These are phyloP conservation scores for Chondrilla cf. caribensis DNA, from an alignment of 37 sponge, comb jelly and placozoan genomes.

Conservation along the genomic window DNA sequence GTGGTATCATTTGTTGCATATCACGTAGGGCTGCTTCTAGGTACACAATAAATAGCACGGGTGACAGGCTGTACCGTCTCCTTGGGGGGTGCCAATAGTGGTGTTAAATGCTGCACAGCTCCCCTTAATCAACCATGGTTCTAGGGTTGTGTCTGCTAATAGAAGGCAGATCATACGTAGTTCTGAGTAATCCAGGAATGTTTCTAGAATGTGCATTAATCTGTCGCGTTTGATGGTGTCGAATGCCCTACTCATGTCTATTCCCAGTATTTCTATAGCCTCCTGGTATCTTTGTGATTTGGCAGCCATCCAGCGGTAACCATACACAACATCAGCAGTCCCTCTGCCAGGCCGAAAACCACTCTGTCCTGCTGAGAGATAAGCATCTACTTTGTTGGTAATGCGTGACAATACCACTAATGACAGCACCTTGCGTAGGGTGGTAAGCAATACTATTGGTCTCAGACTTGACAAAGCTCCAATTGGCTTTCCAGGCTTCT, in stretches of 20 bases:
- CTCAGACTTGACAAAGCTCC: slow-evolving; percentile 20
- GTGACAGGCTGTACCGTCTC: slow-evolving; percentile 29
- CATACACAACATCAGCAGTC: slow-evolving; percentile 24
- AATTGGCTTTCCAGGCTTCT: slow-evolving; percentile 13
- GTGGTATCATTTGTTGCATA: not conserved
- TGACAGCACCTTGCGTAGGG: slow-evolving; percentile 24
- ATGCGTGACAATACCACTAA: slow-evolving; percentile 19
- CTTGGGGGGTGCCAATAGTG: slow-evolving; percentile 26
- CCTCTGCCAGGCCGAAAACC: slow-evolving; percentile 16
- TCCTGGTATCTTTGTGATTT: slow-evolving; percentile 6
- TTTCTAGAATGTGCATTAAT: slow-evolving; percentile 19
- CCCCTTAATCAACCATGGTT: not conserved
- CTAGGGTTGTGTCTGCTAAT: slow-evolving; percentile 14
- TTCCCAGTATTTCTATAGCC: slow-evolving; percentile 18
- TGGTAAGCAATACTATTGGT: slow-evolving; percentile 22
- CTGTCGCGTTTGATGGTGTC: slow-evolving; percentile 31
- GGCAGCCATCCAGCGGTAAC: slow-evolving; percentile 12
- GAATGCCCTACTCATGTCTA: slow-evolving; percentile 28
- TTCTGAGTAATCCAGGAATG: slow-evolving; percentile 11
- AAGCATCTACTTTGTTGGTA: slow-evolving; percentile 2
- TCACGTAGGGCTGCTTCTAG: slow-evolving; percentile 31
- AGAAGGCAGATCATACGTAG: slow-evolving; percentile 26
- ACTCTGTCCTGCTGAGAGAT: slow-evolving; percentile 13
- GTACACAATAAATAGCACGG: slow-evolving; percentile 21
- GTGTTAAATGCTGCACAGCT: slow-evolving; percentile 6